Evolutionary conservation across 1,140 invertebrate species (phyloP).

Genomic region (Vanessa atalanta): DNA sequence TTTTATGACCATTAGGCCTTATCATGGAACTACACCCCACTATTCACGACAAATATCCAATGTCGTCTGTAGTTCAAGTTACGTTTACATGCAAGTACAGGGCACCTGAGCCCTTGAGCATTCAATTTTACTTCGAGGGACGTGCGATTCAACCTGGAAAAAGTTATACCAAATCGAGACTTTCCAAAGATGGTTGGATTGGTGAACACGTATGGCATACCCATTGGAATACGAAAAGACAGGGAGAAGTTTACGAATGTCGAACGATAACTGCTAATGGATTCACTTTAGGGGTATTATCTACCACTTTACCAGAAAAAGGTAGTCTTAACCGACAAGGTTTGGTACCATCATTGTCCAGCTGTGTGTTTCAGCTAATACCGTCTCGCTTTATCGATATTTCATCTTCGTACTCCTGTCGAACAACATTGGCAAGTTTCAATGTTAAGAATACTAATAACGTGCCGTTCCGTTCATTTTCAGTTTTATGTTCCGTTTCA

Average conservation of each 20-base stretch:
- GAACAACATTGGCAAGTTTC: background rate
- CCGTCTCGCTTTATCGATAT: slow-evolving; percentile 31
- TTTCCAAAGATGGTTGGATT: slow-evolving; percentile 59
- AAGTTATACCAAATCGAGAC: slow-evolving; percentile 54
- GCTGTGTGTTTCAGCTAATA: slow-evolving; percentile 30
- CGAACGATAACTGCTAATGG: slow-evolving; percentile 61
- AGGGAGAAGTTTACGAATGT: slow-evolving; percentile 61
- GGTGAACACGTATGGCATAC: slow-evolving; percentile 59
- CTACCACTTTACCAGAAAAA: slow-evolving; percentile 66
- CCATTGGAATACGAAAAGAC: slow-evolving; percentile 55
- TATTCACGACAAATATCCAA: slow-evolving; percentile 47
- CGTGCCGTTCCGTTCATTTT: background rate
- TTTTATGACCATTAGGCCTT: slow-evolving; percentile 52
- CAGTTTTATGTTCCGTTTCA: slow-evolving; percentile 3
- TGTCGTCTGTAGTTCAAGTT: slow-evolving; percentile 46
- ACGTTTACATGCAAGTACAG: slow-evolving; percentile 68
- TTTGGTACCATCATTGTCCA: slow-evolving; percentile 24
- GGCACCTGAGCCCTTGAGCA: slow-evolving; percentile 64
- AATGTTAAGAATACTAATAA: background rate
- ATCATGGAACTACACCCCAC: slow-evolving; percentile 71
- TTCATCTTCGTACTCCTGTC: slow-evolving; percentile 17
- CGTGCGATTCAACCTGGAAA: slow-evolving; percentile 50
- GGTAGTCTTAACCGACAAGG: slow-evolving; percentile 47
- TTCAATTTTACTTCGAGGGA: slow-evolving; percentile 62
- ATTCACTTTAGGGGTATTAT: slow-evolving; percentile 63